These are phyloP conservation scores for Eretmochelys imbricata DNA, from an alignment of 2,113 vertebrate species.

Conservation along the genomic window DNA sequence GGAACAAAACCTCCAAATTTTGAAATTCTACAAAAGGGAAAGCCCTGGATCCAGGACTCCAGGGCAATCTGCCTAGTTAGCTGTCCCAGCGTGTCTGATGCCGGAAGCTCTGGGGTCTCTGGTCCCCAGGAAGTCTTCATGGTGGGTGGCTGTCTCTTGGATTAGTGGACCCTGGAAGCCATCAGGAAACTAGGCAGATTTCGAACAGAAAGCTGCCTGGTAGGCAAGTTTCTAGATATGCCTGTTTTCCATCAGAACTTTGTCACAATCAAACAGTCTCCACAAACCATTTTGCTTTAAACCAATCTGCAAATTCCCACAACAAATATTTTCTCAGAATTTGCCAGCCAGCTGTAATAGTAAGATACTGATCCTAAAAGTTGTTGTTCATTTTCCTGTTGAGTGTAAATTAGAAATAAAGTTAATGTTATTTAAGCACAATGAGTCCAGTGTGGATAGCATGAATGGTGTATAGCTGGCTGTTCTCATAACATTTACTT, in stretches of 20 bases:
- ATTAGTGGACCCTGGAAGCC: neutral
- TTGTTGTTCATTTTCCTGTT: conserved; percentile 7
- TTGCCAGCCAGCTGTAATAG: neutral
- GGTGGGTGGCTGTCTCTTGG: neutral
- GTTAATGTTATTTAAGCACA: neutral
- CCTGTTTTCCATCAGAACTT: neutral
- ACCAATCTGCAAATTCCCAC: neutral
- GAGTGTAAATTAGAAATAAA: neutral
- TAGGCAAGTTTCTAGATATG: neutral
- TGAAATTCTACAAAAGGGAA: neutral
- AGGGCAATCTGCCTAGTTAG: neutral
- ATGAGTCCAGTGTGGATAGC: conserved; percentile 12
- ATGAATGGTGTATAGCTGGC: neutral
- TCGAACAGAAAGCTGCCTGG: neutral
- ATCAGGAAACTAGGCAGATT: neutral
- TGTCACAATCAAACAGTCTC: neutral
- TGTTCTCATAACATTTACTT: neutral
- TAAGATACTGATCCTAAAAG: neutral
- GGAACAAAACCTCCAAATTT: neutral
- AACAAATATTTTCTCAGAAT: neutral
- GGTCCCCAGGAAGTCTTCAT: neutral
- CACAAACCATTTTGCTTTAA: neutral
- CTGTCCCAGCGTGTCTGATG: neutral
- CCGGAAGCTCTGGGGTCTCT: neutral
- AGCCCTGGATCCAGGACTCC: neutral